Conservation (phyloP, 2,113 vertebrate genomes). For the Sminthopsis crassicaudata region DNA sequence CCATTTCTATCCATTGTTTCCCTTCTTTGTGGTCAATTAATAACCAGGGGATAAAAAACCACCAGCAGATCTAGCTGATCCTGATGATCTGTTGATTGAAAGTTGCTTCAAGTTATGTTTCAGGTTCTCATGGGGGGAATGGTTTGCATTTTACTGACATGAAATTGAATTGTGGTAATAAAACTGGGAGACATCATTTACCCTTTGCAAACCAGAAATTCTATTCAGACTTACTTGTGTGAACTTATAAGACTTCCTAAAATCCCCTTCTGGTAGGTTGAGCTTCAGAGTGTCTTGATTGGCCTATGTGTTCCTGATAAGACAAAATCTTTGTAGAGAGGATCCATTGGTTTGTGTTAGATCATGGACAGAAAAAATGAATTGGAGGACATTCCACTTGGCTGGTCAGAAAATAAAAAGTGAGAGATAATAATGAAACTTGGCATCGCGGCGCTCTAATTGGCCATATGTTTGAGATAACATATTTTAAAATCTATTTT, state of each 20-base stretch:
- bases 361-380: neutral
- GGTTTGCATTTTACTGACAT: neutral
- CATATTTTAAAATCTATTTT: neutral
- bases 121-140: neutral
- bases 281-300: neutral
- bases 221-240: neutral
- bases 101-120: neutral
- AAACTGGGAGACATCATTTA: neutral
- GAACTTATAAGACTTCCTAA: neutral
- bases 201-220: neutral
- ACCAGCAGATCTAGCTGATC: neutral
- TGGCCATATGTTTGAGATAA: neutral
- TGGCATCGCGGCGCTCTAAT: neutral
- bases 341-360: neutral
- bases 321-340: neutral
- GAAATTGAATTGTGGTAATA: neutral
- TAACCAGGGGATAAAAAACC: neutral
- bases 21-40: neutral
- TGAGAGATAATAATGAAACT: neutral
- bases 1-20: neutral
- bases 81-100: neutral
- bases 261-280: neutral
- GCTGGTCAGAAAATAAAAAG: neutral
- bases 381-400: neutral
- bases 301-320: neutral